Base-by-base conservation (phyloP, 2,888 invertebrate species). In the Mythimna loreyi region DNA sequence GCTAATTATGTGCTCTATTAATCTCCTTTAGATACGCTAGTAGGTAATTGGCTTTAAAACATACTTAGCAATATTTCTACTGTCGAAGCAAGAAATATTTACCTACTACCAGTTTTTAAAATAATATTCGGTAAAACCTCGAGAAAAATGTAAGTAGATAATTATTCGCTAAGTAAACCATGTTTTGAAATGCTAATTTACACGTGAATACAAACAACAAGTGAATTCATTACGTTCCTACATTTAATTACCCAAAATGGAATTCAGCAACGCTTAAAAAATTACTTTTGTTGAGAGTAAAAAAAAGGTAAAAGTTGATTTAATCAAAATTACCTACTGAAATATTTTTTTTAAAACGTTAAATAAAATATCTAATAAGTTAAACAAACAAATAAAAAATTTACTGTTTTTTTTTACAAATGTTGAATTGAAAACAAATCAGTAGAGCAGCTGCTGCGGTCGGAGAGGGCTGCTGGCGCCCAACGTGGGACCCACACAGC, bases 401-500 rank as follows among this genome's bases (percentile, higher is more conserved):
- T n/a, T 28, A 36, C 0, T 1, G 9, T 43, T 25, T 52, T 45
- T 30, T 47, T 36, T 21, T 28, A 13, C 2, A 8, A 40, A 60
- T 13, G 19, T 58, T 28, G 33, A 36, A 45, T 21, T 33, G 36
- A 56, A 28, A 57, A 40, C 63, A 55, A 45, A 65, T 36, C 23
- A 45, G 56, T 47, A 63, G 57, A 76, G 62, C 58, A 73, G 67
- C 65, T 80, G 82, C 72, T 75, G 72, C 53, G 59, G 60, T 56
- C 57, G 61, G 33, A 74, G 61, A 53, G 53, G 63, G 64, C 60
- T 67, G 84, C 79, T 90, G 90, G 89, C 83, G 89, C 90, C 90
- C 91, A 90, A 87, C 89, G 87, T 88, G 90, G 87, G 89, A 67
- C 85, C 71, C 75, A 67, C 71, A 65, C 76, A 79, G 63, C 62